Conservation (phyloP, 2,888 invertebrate genomes). For the Eupithecia centaureata region DNA sequence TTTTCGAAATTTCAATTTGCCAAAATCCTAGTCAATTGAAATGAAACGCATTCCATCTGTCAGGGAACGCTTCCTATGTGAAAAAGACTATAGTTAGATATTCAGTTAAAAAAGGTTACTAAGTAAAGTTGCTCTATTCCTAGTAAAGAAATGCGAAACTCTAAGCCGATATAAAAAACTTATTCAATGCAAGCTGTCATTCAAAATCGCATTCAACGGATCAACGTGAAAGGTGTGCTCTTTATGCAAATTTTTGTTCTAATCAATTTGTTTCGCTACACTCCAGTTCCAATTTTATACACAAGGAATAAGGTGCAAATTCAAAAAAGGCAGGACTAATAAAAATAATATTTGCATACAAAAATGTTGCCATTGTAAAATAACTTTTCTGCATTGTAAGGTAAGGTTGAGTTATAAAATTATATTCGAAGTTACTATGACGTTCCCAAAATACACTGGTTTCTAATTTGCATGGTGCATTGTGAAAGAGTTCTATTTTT, state of each 20-base stretch:
- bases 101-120: no score
- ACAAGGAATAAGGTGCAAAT: conserved; percentile 42
- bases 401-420: conserved; percentile 54
- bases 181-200: conserved; percentile 70
- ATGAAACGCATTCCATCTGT: no score
- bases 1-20: no score
- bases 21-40: no score
- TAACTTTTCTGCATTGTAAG: conserved; percentile 43
- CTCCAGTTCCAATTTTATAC: conserved; percentile 48
- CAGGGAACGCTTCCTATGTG: no score
- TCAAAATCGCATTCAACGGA: conserved; percentile 78
- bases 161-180: conserved; percentile 44
- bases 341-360: conserved; percentile 59
- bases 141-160: conserved; percentile 30
- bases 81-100: no score
- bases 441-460: conserved; percentile 48
- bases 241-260: conserved; percentile 77
- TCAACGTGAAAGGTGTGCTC: conserved; percentile 78
- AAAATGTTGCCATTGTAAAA: conserved; percentile 53
- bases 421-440: conserved; percentile 38
- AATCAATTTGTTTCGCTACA: conserved; percentile 39
- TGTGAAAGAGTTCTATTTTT: conserved; percentile 79
- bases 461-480: conserved; percentile 82
- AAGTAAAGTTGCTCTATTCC: not conserved
- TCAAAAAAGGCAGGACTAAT: conserved; percentile 42